Conservation (phyloP, 2,797 vertebrate species). For the Rhabdophis nuchalis region DNA sequence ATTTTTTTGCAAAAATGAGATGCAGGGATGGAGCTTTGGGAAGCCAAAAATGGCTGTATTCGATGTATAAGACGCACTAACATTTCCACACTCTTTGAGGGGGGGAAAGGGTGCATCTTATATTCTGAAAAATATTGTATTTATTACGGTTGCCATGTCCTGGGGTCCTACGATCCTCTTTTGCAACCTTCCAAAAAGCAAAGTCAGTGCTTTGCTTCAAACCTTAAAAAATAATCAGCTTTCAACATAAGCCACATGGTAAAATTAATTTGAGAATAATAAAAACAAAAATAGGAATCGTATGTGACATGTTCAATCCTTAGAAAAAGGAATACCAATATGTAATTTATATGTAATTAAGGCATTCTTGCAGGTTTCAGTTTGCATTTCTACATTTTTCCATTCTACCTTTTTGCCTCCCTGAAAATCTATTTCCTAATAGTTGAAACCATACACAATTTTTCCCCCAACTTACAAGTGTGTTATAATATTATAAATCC, state of each 20-base stretch:
- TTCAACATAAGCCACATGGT: background rate
- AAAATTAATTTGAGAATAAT: background rate
- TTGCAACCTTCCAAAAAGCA: background rate
- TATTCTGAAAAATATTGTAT: too few relatives aligned
- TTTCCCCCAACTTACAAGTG: background rate
- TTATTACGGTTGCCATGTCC: background rate
- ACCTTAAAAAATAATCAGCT: background rate
- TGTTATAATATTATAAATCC: background rate
- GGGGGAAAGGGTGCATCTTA: too few relatives aligned
- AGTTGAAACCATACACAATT: background rate
- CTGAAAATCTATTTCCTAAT: background rate
- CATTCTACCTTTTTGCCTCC: background rate
- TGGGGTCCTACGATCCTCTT: rapidly evolving
- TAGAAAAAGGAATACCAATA: background rate
- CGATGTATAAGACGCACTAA: too few relatives aligned
- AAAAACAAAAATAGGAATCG: background rate
- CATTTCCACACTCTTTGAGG: too few relatives aligned
- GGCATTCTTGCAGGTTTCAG: background rate
- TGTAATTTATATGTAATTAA: background rate
- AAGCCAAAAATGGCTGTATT: too few relatives aligned
- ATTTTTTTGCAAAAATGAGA: too few relatives aligned
- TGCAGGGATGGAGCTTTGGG: too few relatives aligned
- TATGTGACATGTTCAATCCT: background rate
- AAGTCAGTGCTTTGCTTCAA: background rate
- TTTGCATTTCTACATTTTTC: background rate